A percentile compares a stretch with the other conserved stretches of the same genome.
These are phyloP conservation scores for Scomber colias DNA, from an alignment of 2,113 vertebrate species.

Conservation along the genomic window DNA sequence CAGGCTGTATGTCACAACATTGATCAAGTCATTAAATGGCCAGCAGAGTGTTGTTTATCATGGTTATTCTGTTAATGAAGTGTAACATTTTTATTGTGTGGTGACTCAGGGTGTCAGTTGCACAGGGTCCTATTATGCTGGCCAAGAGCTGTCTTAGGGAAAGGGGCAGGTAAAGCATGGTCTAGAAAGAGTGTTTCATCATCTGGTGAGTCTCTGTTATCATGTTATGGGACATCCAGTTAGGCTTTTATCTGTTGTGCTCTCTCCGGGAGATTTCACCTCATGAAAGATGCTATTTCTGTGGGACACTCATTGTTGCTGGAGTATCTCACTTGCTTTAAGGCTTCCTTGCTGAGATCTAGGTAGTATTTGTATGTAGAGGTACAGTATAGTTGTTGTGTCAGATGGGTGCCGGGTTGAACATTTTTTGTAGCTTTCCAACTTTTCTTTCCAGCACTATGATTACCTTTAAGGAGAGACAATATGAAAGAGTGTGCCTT, in stretches of 20 bases:
- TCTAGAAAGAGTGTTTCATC: constrained; percentile 11
- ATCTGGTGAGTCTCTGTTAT: neutral
- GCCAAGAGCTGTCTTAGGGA: constrained; percentile 6
- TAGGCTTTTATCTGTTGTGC: constrained; percentile 19
- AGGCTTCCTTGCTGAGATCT: no score
- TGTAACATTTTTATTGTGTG: constrained; percentile 24
- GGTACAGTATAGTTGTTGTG: no score
- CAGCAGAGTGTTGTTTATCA: constrained; percentile 41
- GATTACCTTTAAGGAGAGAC: no score
- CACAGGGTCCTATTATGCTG: constrained; percentile 4
- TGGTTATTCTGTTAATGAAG: constrained; percentile 47
- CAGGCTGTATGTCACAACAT: constrained; percentile 58
- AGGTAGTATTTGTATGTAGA: no score
- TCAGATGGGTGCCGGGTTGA: neutral
- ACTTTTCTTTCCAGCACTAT: no score
- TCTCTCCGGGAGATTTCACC: constrained; percentile 11
- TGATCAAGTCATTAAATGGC: constrained; percentile 66
- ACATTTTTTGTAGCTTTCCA: neutral
- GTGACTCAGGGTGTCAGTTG: neutral
- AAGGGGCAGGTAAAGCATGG: neutral
- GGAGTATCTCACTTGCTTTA: no score
- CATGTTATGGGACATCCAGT: neutral
- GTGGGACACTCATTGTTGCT: neutral
- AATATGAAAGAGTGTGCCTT: no score
- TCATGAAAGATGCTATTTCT: neutral